Evolutionary conservation across 2,888 invertebrate genomes (phyloP), one percentile per base, ranked within the genome.

Genomic region (Volucella inflata): DNA sequence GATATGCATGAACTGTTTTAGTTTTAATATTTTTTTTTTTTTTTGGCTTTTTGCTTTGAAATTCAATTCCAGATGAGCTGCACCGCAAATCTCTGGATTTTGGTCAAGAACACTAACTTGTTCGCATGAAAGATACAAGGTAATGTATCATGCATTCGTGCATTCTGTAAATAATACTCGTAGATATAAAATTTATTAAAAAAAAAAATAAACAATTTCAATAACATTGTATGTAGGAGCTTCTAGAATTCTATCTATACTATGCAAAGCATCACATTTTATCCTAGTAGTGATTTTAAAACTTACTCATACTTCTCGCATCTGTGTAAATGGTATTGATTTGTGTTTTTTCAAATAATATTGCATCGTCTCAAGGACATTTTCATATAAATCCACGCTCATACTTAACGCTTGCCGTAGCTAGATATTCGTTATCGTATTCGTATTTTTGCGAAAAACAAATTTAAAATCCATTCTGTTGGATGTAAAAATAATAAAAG

Each of bases 401-500:
- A 64, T 75, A 30, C 57, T 60, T 65, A 65, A 55, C 21, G 78
- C 72, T 72, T 76, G 62, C 21, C 65, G 65, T 80, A 80, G 65
- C 71, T 48, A 60, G 55, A 44, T 42, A 42, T 14, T 64, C 64
- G 6, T 30, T 30, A 30, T 30, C 6, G 30, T 64, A 48, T 42
- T 44, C 36, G 21, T 30, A 65, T 38, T 6, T n/a, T 30, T 30
- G 4, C 30, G 30, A 36, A 48, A 62, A 65, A 17, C 10, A 51
- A 38, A 68, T 60, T 48, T 77, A 42, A 64, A 50, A 76, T 30
- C 51, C 64, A 77, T 72, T 77, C 21, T 62, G 38, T 67, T 72
- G 71, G 50, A 67, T 75, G 48, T 55, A 30, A 57, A 50, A 48
- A 71, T 64, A 70, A 64, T 74, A 74, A 72, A 53, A 82, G 72